phyloP scores from a whole-genome alignment of 2,113 vertebrate genomes.

The Archocentrus centrarchus region DNA sequence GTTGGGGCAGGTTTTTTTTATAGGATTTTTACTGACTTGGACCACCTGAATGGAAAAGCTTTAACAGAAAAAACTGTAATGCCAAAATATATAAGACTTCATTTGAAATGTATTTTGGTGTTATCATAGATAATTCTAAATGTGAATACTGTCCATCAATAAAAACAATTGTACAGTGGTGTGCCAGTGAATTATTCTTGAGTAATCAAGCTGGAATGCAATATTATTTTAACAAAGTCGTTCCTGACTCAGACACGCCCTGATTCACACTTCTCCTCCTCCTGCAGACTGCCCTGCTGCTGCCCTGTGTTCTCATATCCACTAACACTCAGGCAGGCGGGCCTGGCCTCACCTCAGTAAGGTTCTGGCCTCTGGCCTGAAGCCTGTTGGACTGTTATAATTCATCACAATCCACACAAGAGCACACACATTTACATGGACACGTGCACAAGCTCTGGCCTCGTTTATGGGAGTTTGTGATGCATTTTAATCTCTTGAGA shows the following conservation, averaged over 20 bases:
- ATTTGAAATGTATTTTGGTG: not conserved
- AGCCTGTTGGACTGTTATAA: conserved; percentile 15
- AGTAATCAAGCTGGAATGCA: not conserved
- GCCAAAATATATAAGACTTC: not conserved
- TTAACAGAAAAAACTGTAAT: not conserved
- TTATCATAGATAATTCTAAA: not conserved
- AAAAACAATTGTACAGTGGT: not conserved
- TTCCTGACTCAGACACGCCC: not conserved
- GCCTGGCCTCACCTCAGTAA: conserved; percentile 15
- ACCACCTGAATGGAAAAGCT: not conserved
- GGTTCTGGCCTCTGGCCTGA: conserved; percentile 19
- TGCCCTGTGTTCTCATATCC: conserved; percentile 24
- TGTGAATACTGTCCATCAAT: not conserved
- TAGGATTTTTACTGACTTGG: not conserved
- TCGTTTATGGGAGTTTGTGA: not conserved
- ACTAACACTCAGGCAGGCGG: conserved; percentile 26
- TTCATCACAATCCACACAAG: conserved; percentile 16
- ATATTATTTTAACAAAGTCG: not conserved
- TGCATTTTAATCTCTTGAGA: not conserved
- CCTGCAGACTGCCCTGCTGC: conserved; percentile 22
- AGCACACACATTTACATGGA: not conserved
- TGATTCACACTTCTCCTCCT: conserved; percentile 20
- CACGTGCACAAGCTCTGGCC: not conserved
- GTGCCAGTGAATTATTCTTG: not conserved
- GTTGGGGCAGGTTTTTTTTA: too few species aligned